Percentiles rank a stretch among this genome's conserved stretches.
Evolutionary conservation across 1,140 invertebrate genomes (phyloP).

Genomic region (Nebria ingens): DNA sequence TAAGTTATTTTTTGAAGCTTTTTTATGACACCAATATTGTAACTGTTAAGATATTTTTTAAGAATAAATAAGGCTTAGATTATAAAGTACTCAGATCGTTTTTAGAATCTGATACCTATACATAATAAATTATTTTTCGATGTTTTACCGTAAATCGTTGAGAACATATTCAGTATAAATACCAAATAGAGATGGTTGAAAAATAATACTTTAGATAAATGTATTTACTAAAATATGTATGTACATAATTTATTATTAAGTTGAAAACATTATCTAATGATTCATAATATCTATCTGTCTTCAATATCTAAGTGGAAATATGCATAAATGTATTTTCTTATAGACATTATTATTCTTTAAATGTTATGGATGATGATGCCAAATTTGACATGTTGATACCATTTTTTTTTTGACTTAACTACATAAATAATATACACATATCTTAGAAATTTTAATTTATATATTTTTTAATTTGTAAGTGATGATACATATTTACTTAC

Average conservation of each 20-base stretch:
- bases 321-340: neutral
- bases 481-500: neutral
- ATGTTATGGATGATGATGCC: too few relatives aligned
- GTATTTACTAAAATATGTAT: neutral
- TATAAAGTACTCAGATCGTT: neutral
- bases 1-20: neutral
- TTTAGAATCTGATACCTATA: neutral
- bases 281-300: neutral
- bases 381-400: neutral
- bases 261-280: neutral
- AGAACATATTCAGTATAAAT: neutral
- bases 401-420: neutral
- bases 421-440: neutral
- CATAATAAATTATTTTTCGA: neutral
- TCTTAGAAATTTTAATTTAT: neutral
- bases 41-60: neutral
- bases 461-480: neutral
- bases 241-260: neutral
- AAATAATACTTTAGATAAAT: neutral
- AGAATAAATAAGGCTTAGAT: neutral
- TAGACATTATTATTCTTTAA: too few relatives aligned
- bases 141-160: neutral
- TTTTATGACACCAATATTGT: neutral
- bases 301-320: neutral
- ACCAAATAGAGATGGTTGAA: neutral